These are phyloP conservation scores for Tetranychus urticae DNA, from an alignment of 1,140 invertebrate species.

Conservation along the genomic window DNA sequence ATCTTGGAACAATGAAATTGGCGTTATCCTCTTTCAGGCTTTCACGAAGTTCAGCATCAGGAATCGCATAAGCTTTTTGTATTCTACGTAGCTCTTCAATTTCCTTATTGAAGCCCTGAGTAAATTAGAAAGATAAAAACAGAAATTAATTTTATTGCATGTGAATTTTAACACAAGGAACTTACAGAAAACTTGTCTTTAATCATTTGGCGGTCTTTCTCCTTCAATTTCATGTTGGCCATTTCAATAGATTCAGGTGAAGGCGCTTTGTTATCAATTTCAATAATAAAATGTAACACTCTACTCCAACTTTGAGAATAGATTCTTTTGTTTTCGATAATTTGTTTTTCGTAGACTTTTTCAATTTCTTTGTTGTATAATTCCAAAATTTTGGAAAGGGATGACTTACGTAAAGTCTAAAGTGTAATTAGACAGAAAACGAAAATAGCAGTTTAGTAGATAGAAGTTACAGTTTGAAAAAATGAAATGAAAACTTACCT, in stretches of 20 bases:
- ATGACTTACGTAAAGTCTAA: slow-evolving; percentile 19
- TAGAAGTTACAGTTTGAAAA: slow-evolving; percentile 2
- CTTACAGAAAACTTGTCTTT: slow-evolving; percentile 77
- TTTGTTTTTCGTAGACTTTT: slow-evolving; percentile 48
- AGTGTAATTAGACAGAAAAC: background rate
- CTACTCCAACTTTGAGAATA: slow-evolving; percentile 64
- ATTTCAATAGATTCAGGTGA: slow-evolving; percentile 8
- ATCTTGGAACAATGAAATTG: slow-evolving; percentile 56
- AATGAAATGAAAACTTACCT: slow-evolving; percentile 16
- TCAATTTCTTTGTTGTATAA: slow-evolving; percentile 58
- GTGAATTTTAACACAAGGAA: slow-evolving; percentile 4
- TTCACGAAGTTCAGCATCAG: slow-evolving; percentile 62
- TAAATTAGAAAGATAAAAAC: slow-evolving; percentile 14
- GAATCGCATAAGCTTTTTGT: slow-evolving; percentile 75
- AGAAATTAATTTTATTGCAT: background rate
- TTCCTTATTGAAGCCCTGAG: slow-evolving; percentile 73
- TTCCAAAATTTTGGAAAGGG: slow-evolving; percentile 48
- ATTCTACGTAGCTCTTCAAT: slow-evolving; percentile 60
- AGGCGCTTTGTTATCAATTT: slow-evolving; percentile 21
- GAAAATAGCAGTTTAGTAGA: slow-evolving; percentile 32
- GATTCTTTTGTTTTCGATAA: slow-evolving; percentile 44
- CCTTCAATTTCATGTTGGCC: slow-evolving; percentile 34
- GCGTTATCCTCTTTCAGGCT: slow-evolving; percentile 58
- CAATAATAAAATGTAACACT: slow-evolving; percentile 41
- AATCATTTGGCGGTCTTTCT: slow-evolving; percentile 65